Evolutionary conservation across 1,140 invertebrate genomes (phyloP).

Genomic region (Macrostomum lignano): DNA sequence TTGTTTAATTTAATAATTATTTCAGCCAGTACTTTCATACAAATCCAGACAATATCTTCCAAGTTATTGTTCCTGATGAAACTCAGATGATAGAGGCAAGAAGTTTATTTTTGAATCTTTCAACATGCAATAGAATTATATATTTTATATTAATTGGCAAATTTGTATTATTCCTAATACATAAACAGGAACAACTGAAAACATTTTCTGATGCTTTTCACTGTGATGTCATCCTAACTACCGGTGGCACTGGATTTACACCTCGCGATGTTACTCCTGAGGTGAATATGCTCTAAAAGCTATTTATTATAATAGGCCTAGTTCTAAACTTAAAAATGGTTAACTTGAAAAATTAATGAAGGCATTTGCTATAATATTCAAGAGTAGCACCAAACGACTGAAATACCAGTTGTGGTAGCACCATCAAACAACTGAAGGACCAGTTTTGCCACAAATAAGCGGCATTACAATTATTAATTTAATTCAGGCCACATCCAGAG

Average conservation of each 20-base stretch:
- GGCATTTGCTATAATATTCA: no score
- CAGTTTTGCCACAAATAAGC: not conserved
- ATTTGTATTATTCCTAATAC: no score
- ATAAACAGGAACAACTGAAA: constrained; percentile 30
- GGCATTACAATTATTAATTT: not conserved
- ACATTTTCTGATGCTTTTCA: constrained; percentile 34
- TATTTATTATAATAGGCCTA: no score
- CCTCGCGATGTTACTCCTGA: constrained; percentile 71
- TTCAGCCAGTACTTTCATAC: no score
- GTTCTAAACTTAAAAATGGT: not conserved
- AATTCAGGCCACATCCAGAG: constrained; percentile 30
- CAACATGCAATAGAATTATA: not conserved
- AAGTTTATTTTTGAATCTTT: not conserved
- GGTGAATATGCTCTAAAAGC: constrained; percentile 31
- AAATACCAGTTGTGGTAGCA: no score
- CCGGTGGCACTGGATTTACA: constrained; percentile 69
- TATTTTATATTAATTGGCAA: not conserved
- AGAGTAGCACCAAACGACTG: no score
- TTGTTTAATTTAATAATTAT: no score
- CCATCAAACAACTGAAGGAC: not conserved
- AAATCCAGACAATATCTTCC: no score
- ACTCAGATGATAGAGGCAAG: constrained; percentile 14
- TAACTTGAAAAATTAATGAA: not conserved
- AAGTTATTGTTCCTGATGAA: constrained; percentile 29
- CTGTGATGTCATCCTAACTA: constrained; percentile 49